Evolutionary conservation across 2,113 vertebrate genomes (phyloP).

Genomic region (Pomatostomus ruficeps): DNA sequence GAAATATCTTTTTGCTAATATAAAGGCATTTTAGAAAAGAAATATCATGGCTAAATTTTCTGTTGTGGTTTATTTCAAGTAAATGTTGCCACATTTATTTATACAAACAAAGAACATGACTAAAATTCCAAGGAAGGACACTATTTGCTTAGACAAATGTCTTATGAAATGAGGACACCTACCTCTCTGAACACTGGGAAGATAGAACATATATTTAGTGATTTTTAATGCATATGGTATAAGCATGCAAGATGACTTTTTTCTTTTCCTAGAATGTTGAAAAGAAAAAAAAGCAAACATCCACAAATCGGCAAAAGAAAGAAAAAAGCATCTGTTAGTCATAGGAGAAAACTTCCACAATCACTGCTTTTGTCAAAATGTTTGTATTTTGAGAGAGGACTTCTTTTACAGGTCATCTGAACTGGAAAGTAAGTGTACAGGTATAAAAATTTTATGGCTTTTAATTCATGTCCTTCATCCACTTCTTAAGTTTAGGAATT

Average conservation of each 20-base stretch:
- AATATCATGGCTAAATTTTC: neutral
- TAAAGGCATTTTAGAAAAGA: neutral
- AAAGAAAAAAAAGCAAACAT: neutral
- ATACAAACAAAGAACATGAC: neutral
- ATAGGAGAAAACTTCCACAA: neutral
- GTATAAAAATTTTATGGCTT: neutral
- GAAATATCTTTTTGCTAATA: neutral
- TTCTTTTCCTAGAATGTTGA: neutral
- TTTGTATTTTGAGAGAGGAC: neutral
- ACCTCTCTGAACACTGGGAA: neutral
- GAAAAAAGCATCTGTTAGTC: neutral
- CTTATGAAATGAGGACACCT: neutral
- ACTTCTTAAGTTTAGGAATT: neutral
- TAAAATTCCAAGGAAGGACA: neutral
- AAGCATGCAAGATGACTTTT: neutral
- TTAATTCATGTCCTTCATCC: neutral
- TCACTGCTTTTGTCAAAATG: neutral
- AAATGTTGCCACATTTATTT: neutral
- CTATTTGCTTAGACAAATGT: neutral
- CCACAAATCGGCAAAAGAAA: neutral
- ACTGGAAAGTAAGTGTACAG: neutral
- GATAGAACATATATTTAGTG: neutral
- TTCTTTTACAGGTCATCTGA: neutral
- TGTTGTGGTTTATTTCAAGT: neutral
- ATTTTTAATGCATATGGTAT: neutral